Evolutionary conservation across 2,113 vertebrate species (phyloP).

Genomic region (Bufo bufo): DNA sequence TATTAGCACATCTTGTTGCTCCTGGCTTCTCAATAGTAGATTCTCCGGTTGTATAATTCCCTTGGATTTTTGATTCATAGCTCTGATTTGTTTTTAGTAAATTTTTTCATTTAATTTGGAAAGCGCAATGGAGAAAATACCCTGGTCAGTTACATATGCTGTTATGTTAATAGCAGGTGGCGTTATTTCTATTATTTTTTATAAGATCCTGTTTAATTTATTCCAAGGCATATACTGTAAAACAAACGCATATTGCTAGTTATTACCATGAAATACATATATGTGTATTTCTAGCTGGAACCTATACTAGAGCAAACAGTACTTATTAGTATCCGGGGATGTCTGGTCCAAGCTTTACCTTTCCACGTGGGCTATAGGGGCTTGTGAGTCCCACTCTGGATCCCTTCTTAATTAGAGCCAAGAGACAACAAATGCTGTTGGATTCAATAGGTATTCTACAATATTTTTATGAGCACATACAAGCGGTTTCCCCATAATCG

Average conservation of each 20-base stretch:
- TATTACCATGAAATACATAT: not conserved
- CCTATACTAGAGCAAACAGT: not conserved
- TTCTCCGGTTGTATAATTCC: conserved; percentile 21
- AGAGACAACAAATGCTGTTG: not conserved
- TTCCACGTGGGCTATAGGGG: no score
- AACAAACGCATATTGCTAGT: not conserved
- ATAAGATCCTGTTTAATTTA: not conserved
- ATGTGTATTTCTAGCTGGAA: not conserved
- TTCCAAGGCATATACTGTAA: not conserved
- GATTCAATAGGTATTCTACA: not conserved
- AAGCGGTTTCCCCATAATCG: no score
- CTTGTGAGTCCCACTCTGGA: not conserved
- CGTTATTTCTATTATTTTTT: conserved; percentile 31
- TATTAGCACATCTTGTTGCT: conserved; percentile 42
- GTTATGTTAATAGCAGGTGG: conserved; percentile 29
- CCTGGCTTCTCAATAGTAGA: conserved; percentile 26
- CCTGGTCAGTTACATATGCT: conserved; percentile 5
- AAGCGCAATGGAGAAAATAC: conserved; percentile 25
- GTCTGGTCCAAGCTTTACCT: not conserved
- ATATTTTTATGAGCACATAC: no score
- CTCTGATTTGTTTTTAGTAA: conserved; percentile 24
- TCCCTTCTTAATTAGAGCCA: not conserved
- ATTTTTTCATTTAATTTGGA: conserved; percentile 20
- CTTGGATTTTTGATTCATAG: conserved; percentile 31
- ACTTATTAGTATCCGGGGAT: not conserved